These are phyloP conservation scores for Saxidomus purpurata DNA, from an alignment of 1,140 invertebrate species.

Conservation along the genomic window DNA sequence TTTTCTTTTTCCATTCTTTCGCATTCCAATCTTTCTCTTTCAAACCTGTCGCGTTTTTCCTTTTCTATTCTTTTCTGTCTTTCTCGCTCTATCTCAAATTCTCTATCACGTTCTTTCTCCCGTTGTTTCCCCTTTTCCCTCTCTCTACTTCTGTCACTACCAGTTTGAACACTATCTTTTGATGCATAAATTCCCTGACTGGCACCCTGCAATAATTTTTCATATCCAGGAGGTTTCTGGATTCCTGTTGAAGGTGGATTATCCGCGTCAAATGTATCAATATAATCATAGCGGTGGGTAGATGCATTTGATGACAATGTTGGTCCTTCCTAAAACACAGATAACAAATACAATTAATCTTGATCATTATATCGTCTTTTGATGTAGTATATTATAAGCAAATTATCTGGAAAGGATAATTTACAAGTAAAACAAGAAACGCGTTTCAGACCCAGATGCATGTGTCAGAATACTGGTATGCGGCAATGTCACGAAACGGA, in stretches of 20 bases:
- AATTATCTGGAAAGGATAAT: no score
- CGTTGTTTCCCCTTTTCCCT: not conserved
- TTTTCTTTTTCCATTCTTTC: conserved; percentile 49
- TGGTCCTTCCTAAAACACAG: conserved; percentile 15
- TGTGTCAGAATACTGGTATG: no score
- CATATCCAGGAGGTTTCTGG: conserved; percentile 16
- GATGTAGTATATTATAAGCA: no score
- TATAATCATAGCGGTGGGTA: conserved; percentile 43
- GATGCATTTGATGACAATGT: not conserved
- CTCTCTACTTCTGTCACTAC: conserved; percentile 36
- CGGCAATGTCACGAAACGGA: no score
- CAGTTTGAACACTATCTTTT: conserved; percentile 13
- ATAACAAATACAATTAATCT: no score
- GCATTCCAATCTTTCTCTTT: conserved; percentile 14
- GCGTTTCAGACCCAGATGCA: no score
- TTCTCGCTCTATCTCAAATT: conserved; percentile 19
- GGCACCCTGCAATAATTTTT: not conserved
- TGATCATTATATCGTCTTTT: no score
- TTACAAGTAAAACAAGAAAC: no score
- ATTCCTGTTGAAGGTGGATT: not conserved
- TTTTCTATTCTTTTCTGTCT: conserved; percentile 38
- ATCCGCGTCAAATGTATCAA: not conserved
- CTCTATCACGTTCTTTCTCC: conserved; percentile 25
- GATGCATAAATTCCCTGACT: not conserved
- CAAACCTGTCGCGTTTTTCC: conserved; percentile 42